Evolutionary conservation across 1,140 invertebrate species (phyloP).

Genomic region (Neelides sp.): DNA sequence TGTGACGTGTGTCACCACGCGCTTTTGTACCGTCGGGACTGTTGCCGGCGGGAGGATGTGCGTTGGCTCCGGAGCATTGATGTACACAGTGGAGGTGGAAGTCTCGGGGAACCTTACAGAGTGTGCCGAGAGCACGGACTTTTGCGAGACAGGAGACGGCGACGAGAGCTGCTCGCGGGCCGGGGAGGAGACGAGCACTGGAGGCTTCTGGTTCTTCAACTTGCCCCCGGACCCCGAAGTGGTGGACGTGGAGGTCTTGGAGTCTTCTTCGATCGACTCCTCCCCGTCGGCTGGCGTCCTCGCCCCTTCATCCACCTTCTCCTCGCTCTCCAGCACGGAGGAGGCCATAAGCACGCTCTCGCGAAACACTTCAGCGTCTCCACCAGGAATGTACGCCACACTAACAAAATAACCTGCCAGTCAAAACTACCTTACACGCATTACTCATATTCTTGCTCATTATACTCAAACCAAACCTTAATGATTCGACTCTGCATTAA

Average conservation of each 20-base stretch:
- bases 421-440: too few relatives aligned
- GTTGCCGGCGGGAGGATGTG: constrained; percentile 6
- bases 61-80: background rate
- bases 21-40: constrained; percentile 23
- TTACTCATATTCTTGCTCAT: too few relatives aligned
- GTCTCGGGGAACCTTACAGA: too few relatives aligned
- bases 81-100: background rate
- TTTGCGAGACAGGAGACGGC: too few relatives aligned
- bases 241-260: background rate
- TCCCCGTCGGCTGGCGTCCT: constrained; percentile 28
- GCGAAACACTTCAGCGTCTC: constrained; percentile 40
- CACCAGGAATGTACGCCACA: constrained; percentile 43
- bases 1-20: constrained; percentile 31
- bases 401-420: constrained; percentile 37
- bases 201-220: background rate
- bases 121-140: too few relatives aligned
- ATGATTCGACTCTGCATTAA: too few relatives aligned
- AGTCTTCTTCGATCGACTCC: constrained; percentile 15
- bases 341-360: constrained; percentile 35
- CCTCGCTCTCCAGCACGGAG: constrained; percentile 25
- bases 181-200: too few relatives aligned
- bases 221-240: background rate
- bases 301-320: constrained; percentile 1
- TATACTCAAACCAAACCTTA: too few relatives aligned
- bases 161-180: too few relatives aligned